phyloP scores from a whole-genome alignment of 2,888 invertebrate genomes.

The Caenorhabditis drosophilae region DNA sequence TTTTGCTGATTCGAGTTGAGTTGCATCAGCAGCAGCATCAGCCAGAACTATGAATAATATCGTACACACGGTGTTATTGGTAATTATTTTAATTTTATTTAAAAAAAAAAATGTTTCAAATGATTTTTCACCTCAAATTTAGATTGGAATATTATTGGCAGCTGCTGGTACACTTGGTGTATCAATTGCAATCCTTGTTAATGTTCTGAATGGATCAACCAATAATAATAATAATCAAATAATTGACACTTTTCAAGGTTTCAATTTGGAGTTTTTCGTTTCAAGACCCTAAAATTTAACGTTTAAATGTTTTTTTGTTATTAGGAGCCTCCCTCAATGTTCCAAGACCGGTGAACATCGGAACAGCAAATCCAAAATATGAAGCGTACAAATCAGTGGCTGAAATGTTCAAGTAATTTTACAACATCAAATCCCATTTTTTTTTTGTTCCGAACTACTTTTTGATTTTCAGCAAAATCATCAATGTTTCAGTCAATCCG shows the following conservation, averaged over 20 bases:
- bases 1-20: background rate
- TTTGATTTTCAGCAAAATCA: conserved; percentile 25
- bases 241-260: conserved; percentile 4
- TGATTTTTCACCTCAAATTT: background rate
- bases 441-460: background rate
- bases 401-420: conserved; percentile 33
- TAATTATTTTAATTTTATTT: background rate
- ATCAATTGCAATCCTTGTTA: conserved; percentile 43
- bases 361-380: conserved; percentile 11
- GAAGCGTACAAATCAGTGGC: conserved; percentile 26
- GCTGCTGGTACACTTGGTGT: conserved; percentile 45
- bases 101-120: background rate
- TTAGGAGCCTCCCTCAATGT: conserved; percentile 15
- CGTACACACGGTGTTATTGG: background rate
- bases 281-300: background rate
- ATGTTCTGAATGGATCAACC: conserved; percentile 25
- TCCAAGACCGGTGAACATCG: conserved; percentile 8
- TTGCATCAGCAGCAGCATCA: background rate
- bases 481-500: conserved; percentile 48
- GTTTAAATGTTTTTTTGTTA: background rate
- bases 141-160: conserved; percentile 18
- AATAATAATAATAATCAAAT: conserved; percentile 13
- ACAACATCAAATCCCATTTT: background rate
- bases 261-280: too few species aligned
- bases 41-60: background rate